Conservation (phyloP, 2,888 invertebrate genomes). For the Chrysolina oricalcia region DNA sequence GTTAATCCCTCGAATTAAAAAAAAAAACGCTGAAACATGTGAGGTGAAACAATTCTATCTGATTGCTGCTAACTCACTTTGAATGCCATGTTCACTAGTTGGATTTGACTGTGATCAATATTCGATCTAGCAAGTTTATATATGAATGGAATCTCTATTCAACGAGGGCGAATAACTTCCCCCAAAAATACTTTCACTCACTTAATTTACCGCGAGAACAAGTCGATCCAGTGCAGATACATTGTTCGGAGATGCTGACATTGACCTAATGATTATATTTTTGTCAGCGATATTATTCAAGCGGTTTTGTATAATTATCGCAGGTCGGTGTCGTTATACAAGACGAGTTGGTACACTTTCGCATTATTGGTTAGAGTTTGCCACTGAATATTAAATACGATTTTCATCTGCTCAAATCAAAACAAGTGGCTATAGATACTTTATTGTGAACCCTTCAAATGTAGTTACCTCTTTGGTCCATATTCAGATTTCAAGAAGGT, state of each 20-base stretch:
- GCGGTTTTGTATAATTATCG: background rate
- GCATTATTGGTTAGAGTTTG: too few relatives aligned
- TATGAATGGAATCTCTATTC: background rate
- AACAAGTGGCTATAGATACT: too few relatives aligned
- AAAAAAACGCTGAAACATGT: background rate
- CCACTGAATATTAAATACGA: too few relatives aligned
- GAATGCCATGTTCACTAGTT: constrained; percentile 57
- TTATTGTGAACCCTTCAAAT: too few relatives aligned
- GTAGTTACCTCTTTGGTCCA: too few relatives aligned
- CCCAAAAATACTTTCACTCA: constrained; percentile 15
- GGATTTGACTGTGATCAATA: constrained; percentile 18
- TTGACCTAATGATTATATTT: constrained; percentile 12
- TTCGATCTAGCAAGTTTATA: constrained; percentile 21
- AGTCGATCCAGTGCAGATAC: background rate
- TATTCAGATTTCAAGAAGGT: too few relatives aligned
- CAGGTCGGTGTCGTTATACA: too few relatives aligned
- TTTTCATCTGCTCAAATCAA: too few relatives aligned
- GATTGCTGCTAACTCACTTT: constrained; percentile 56
- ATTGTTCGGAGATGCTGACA: background rate
- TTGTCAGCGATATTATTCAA: background rate
- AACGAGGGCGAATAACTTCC: background rate
- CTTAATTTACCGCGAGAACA: background rate
- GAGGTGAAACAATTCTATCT: background rate
- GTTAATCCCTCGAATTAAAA: too few relatives aligned
- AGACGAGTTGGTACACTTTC: too few relatives aligned